phyloP scores from a whole-genome alignment of 2,113 vertebrate species.

The Neotoma lepida region DNA sequence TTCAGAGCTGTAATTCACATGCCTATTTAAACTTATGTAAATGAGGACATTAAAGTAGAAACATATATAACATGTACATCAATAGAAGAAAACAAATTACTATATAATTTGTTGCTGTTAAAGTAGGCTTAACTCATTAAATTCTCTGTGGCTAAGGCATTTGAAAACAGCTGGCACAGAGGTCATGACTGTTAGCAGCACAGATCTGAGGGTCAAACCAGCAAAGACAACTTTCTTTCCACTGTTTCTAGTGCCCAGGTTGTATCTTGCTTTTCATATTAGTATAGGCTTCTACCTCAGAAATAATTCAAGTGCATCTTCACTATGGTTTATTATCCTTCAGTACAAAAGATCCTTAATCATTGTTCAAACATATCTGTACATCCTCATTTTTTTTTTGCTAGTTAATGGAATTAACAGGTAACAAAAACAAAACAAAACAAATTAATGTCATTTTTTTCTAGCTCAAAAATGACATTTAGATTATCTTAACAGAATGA shows the following conservation, averaged over 20 bases:
- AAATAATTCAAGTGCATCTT: neutral
- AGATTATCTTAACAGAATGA: neutral
- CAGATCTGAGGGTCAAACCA: neutral
- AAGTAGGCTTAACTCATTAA: slow-evolving; percentile 75
- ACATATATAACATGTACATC: slow-evolving; percentile 68
- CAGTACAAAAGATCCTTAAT: neutral
- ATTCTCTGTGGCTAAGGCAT: slow-evolving; percentile 60
- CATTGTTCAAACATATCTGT: neutral
- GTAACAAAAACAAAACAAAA: neutral
- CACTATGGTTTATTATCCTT: neutral
- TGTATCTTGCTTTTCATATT: neutral
- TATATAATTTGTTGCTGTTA: slow-evolving; percentile 79
- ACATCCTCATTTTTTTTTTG: neutral
- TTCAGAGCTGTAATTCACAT: slow-evolving; percentile 82
- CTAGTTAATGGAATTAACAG: slow-evolving; percentile 14
- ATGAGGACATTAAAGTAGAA: slow-evolving; percentile 81
- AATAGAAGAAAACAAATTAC: slow-evolving; percentile 83
- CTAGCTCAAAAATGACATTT: neutral
- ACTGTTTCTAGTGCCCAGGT: neutral
- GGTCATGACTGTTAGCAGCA: slow-evolving; percentile 13
- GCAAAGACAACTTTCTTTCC: neutral
- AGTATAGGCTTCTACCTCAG: neutral
- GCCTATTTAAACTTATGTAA: slow-evolving; percentile 85
- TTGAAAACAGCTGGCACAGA: slow-evolving; percentile 72
- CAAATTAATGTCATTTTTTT: neutral